These are phyloP conservation scores for Elachura formosa DNA, from an alignment of 2,113 vertebrate genomes.

Conservation along the genomic window DNA sequence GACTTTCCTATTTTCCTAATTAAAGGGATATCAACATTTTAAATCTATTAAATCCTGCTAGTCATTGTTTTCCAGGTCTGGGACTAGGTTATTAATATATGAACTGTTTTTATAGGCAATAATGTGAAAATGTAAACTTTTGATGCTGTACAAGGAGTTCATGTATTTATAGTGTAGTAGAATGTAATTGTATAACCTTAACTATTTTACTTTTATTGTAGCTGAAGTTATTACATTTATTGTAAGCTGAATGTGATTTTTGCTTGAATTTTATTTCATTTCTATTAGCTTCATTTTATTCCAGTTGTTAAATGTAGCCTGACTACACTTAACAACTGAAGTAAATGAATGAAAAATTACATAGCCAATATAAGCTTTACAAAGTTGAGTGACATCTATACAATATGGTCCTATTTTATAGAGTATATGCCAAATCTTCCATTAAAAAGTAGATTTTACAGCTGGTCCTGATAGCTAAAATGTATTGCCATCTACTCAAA, in stretches of 20 bases:
- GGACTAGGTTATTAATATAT: background rate
- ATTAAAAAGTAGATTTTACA: conserved; percentile 25
- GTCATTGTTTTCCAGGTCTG: background rate
- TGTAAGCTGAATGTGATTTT: background rate
- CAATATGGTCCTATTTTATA: background rate
- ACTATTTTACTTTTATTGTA: background rate
- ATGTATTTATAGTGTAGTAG: background rate
- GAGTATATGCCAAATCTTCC: background rate
- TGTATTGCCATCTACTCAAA: background rate
- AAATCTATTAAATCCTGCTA: background rate
- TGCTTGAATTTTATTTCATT: background rate
- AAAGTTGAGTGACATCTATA: background rate
- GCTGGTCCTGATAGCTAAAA: background rate
- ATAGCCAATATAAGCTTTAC: background rate
- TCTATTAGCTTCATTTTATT: background rate
- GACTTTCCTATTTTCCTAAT: background rate
- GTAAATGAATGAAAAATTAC: conserved; percentile 21
- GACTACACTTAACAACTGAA: background rate
- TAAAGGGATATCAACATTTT: background rate
- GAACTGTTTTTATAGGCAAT: background rate
- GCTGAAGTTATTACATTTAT: background rate
- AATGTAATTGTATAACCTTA: background rate
- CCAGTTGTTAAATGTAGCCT: background rate
- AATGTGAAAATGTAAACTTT: conserved; percentile 9
- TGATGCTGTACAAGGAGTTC: background rate